These are phyloP conservation scores for Empidonax traillii DNA, from an alignment of 2,113 vertebrate species.

Conservation along the genomic window DNA sequence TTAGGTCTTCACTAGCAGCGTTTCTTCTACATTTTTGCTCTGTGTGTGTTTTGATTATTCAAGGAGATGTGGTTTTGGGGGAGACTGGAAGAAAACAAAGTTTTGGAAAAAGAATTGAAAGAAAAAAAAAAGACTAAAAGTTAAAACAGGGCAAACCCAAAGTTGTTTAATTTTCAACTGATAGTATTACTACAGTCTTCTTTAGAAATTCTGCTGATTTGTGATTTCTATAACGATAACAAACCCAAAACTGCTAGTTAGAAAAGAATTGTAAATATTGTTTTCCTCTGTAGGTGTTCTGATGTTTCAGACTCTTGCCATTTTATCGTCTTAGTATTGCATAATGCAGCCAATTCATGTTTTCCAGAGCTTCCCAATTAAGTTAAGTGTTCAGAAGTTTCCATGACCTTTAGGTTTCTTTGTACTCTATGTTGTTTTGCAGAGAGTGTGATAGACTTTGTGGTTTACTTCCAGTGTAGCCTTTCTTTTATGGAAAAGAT, in stretches of 20 bases:
- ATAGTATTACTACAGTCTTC: background rate
- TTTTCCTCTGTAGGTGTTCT: constrained; percentile 48
- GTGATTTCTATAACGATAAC: constrained; percentile 8
- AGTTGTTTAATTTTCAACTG: constrained; percentile 6
- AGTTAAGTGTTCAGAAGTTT: constrained; percentile 60
- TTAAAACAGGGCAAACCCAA: background rate
- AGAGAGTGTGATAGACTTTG: constrained; percentile 43
- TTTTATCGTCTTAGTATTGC: constrained; percentile 50
- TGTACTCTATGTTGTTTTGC: constrained; percentile 61
- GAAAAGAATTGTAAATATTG: constrained; percentile 9
- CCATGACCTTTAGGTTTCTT: constrained; percentile 70
- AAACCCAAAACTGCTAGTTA: background rate
- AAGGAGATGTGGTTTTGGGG: background rate
- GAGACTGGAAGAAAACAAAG: background rate
- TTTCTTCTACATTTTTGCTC: background rate
- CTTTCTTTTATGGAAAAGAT: constrained; percentile 59
- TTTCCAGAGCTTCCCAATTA: constrained; percentile 60
- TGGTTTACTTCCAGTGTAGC: constrained; percentile 60
- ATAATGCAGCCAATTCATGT: constrained; percentile 36
- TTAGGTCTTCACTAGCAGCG: background rate
- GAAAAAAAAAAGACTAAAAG: background rate
- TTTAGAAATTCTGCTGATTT: constrained; percentile 25
- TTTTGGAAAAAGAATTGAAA: background rate
- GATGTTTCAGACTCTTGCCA: constrained; percentile 20
- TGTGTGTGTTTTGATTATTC: background rate